Evolutionary conservation across 92 coral and sea anemone species (phyloP).

Genomic region (Palythoa heliodiscus): DNA sequence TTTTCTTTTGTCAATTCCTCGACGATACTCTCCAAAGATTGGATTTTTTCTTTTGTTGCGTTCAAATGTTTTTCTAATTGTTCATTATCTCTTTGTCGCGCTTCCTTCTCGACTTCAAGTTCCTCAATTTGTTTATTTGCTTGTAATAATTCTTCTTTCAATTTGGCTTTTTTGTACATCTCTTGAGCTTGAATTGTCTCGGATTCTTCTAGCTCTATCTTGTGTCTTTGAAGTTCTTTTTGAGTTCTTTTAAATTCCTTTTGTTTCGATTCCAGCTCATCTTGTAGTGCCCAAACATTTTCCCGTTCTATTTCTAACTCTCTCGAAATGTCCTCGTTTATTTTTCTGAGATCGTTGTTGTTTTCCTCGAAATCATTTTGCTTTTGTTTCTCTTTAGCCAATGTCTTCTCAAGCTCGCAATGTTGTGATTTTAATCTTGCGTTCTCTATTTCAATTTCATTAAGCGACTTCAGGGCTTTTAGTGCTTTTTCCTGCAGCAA

Average conservation of each 20-base stretch:
- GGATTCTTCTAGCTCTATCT: conserved; percentile 63
- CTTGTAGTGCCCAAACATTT: conserved; percentile 60
- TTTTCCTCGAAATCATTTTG: conserved; percentile 63
- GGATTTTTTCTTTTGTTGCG: conserved; percentile 59
- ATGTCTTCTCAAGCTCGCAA: conserved; percentile 51
- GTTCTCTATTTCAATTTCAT: conserved; percentile 60
- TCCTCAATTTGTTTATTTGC: conserved; percentile 65
- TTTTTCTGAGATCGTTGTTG: conserved; percentile 68
- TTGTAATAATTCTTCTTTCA: conserved; percentile 62
- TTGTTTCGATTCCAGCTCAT: conserved; percentile 63
- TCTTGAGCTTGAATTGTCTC: conserved; percentile 56
- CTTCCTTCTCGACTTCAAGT: conserved; percentile 64
- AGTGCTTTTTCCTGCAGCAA: conserved; percentile 64
- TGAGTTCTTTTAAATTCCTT: conserved; percentile 58
- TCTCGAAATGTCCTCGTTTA: conserved; percentile 63
- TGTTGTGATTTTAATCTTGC: conserved; percentile 59
- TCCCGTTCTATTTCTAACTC: conserved; percentile 66
- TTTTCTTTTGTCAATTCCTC: conserved; percentile 60
- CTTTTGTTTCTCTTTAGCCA: conserved; percentile 53
- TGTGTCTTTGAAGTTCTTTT: conserved; percentile 66
- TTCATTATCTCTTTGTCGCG: conserved; percentile 64
- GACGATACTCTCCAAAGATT: conserved; percentile 59
- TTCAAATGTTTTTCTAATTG: conserved; percentile 67
- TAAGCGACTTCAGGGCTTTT: conserved; percentile 61
- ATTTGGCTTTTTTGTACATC: conserved; percentile 69